Evolutionary conservation across 2,113 vertebrate species (phyloP).

Genomic region (Daphoenositta chrysoptera): DNA sequence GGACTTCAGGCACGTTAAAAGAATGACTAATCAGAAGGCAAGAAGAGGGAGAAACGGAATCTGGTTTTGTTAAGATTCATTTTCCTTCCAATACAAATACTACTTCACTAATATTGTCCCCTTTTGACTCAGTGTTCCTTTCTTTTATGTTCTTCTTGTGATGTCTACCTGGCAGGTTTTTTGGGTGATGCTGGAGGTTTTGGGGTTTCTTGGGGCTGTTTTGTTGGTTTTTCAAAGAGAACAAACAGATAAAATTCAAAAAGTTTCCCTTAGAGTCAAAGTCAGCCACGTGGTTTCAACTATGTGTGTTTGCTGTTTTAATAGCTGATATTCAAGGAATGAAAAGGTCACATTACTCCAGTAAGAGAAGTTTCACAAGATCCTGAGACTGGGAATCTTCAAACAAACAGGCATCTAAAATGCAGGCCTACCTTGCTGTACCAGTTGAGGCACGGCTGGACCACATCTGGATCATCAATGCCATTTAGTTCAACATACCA

Average conservation of each 20-base stretch:
- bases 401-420: constrained; percentile 43
- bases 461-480: constrained; percentile 96
- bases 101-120: not conserved
- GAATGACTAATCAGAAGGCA: not conserved
- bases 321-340: not conserved
- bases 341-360: not conserved
- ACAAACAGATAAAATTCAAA: not conserved
- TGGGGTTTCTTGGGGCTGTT: not conserved
- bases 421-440: constrained; percentile 93
- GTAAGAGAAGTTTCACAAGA: not conserved
- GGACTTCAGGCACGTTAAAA: not conserved
- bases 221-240: not conserved
- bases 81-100: not conserved
- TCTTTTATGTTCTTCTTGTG: not conserved
- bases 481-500: constrained; percentile 99
- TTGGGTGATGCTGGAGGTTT: not conserved
- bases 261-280: not conserved
- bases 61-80: not conserved
- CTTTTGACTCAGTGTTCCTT: not conserved
- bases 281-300: not conserved
- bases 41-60: not conserved
- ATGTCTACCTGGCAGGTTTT: not conserved
- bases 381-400: not conserved
- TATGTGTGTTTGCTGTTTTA: not conserved
- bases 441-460: constrained; percentile 99